Evolutionary conservation across 2,113 vertebrate genomes (phyloP), one percentile per base, ranked within the genome.

Genomic region (Delphinapterus leucas): DNA sequence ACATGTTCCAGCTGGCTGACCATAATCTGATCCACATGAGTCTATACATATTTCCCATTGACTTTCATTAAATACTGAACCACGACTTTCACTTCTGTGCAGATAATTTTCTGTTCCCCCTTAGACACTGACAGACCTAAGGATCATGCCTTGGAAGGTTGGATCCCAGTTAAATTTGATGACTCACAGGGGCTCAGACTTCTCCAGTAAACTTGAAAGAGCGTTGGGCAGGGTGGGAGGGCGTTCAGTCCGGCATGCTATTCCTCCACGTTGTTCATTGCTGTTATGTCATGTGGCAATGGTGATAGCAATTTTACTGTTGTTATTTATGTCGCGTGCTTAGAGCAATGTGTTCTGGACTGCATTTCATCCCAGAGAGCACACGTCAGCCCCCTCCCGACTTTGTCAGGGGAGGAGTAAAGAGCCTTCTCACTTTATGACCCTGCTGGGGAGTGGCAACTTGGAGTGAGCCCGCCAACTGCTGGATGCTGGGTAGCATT

Each of bases 311-410:
- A 87, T 95, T 96, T 98, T 93, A 97, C 97, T 95, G 91, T 94
- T 92, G 90, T 97, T 94, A 95, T 97, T 98, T 97, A 97, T 97
- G 90, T 80, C n/a, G 9, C n/a, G 55, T 89, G 87, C 96, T 96
- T 90, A 84, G 44, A 82, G 73, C 31, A 38, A 53, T 90, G 80
- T 67, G 80, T 92, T 89, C 49, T 84, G 93, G 87, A 31, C 93
- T 76, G 74, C 74, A 95, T 90, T 97, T 97, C 83, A 92, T 92
- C 55, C 60, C 79, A 80, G 90, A 86, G 47, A 94, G 77, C 49
- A 90, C 60, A 61, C 31, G 65, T 47, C 93, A 87, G 41, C 36
- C 76, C 87, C 61, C 36, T 92, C 31, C 77, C 8, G 12, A 65
- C 83, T 97, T 74, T 94, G 55, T 88, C 71, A 49, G 83, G 47